phyloP scores from a whole-genome alignment of 2,113 vertebrate species.

The Erythrolamprus reginae region DNA sequence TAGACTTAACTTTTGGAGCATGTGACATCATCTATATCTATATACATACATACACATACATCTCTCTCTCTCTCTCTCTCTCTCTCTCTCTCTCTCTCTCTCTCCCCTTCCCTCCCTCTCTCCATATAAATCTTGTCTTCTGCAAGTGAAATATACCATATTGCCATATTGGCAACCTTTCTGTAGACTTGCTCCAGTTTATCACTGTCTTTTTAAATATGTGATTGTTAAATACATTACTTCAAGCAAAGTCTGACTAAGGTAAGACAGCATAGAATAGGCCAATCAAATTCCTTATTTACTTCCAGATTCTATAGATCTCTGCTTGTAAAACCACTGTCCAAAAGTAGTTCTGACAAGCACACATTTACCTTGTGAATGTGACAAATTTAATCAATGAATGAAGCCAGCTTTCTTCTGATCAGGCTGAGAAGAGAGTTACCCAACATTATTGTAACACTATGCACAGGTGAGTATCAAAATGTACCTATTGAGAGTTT shows the following conservation, averaged over 20 bases:
- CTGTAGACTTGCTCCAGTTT: background rate
- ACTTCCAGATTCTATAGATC: too few relatives aligned
- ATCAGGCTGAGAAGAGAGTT: background rate
- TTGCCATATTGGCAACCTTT: background rate
- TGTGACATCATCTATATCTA: background rate
- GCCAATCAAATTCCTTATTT: too few relatives aligned
- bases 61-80: too few relatives aligned
- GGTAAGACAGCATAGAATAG: too few relatives aligned
- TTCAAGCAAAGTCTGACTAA: too few relatives aligned
- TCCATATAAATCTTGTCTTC: background rate
- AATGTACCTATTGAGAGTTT: background rate
- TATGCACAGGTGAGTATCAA: background rate
- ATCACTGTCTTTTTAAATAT: too few relatives aligned
- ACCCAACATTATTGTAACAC: background rate
- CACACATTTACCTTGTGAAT: background rate
- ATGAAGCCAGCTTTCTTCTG: background rate
- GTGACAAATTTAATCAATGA: background rate
- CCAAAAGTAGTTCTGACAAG: too few relatives aligned
- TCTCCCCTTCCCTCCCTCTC: too few relatives aligned
- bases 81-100: too few relatives aligned
- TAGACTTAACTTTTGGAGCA: background rate
- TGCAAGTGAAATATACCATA: background rate
- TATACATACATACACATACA: too few relatives aligned
- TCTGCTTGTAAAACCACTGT: too few relatives aligned
- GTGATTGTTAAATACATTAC: too few relatives aligned